Conservation (phyloP, 2,797 vertebrate genomes). For the Megalops cyprinoides region DNA sequence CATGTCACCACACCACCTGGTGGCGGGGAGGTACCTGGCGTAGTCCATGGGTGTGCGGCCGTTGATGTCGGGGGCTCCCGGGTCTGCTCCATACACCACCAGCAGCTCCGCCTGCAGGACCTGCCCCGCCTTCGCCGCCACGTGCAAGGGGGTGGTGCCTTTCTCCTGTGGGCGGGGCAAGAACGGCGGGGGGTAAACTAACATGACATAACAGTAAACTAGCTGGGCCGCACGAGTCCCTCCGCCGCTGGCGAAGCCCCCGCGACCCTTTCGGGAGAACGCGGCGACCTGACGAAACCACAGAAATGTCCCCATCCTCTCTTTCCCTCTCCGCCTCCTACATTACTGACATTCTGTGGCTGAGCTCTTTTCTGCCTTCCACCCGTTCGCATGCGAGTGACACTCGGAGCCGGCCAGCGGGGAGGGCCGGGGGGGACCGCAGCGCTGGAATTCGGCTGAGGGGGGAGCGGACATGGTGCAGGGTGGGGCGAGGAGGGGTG, state of each 20-base stretch:
- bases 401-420: background rate
- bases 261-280: background rate
- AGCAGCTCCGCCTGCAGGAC: slow-evolving; percentile 93
- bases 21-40: slow-evolving; percentile 78
- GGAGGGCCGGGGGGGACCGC: background rate
- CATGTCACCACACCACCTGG: too few relatives aligned
- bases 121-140: slow-evolving; percentile 93
- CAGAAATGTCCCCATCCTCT: background rate
- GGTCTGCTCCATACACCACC: slow-evolving; percentile 94
- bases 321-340: background rate
- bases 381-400: background rate
- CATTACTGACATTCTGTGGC: too few relatives aligned
- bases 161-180: slow-evolving; percentile 78
- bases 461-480: background rate
- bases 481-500: background rate
- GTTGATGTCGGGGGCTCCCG: slow-evolving; percentile 91
- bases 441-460: background rate
- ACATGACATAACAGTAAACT: too few relatives aligned
- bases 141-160: slow-evolving; percentile 92
- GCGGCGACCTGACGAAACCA: background rate
- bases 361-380: background rate
- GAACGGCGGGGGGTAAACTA: background rate
- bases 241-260: background rate
- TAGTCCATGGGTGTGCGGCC: slow-evolving; percentile 96
- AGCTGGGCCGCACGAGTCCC: too few relatives aligned